These are phyloP conservation scores for Delphinapterus leucas DNA, from an alignment of 2,113 vertebrate genomes.

Conservation along the genomic window DNA sequence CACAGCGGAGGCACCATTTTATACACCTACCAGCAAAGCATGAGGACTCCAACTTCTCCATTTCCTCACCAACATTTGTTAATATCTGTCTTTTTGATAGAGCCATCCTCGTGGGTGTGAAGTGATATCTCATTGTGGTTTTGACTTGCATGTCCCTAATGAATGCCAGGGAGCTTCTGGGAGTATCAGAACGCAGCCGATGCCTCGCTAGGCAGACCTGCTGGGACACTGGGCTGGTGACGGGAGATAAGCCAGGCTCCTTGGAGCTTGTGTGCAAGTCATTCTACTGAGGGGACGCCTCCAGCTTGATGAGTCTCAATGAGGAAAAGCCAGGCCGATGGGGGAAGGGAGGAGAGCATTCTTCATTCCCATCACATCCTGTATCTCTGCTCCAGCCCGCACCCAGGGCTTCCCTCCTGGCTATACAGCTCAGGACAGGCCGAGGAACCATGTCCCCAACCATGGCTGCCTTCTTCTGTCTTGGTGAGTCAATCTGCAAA, in stretches of 20 bases:
- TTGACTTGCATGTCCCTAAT: neutral
- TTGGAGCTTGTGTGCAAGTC: neutral
- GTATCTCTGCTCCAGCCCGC: neutral
- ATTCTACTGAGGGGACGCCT: fast-evolving
- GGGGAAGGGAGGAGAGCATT: neutral
- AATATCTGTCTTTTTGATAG: too few relatives aligned
- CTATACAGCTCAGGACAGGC: neutral
- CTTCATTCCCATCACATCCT: fast-evolving
- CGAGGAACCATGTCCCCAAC: neutral
- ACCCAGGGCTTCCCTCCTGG: neutral
- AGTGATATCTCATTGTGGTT: too few relatives aligned
- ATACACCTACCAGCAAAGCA: fast-evolving
- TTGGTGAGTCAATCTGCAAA: constrained; percentile 57
- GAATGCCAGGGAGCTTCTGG: neutral
- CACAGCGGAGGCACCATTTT: neutral
- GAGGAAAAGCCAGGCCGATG: neutral
- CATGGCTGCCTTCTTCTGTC: neutral
- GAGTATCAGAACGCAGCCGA: too few relatives aligned
- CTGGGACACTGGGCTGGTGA: neutral
- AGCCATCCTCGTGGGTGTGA: neutral
- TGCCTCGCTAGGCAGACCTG: fast-evolving
- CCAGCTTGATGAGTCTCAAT: neutral
- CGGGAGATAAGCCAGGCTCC: constrained; percentile 10
- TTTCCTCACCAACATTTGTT: neutral
- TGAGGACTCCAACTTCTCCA: fast-evolving